Evolutionary conservation across 2,888 invertebrate genomes (phyloP), one percentile per base, ranked within the genome.

Genomic region (Eupithecia subfuscata): DNA sequence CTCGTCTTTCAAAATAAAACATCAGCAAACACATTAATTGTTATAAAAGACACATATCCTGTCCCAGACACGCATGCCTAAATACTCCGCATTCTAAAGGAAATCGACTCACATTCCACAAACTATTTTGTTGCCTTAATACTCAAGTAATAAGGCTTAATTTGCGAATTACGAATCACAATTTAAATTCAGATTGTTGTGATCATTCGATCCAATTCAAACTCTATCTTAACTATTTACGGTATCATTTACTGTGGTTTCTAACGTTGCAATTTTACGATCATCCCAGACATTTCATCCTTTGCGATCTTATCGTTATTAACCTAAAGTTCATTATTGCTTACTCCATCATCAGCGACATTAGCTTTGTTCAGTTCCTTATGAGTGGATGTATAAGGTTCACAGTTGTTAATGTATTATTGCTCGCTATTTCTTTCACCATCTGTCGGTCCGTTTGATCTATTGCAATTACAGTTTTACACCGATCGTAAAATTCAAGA

Each of bases 381-480:
- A 68, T 68, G 12, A 68, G 22, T 25, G 6, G 22, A 43, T 18
- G 12, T 6, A 25, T 43, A 68, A 68, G 68, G 68, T 45, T 43
- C 40, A 68, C n/a, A 68, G 22, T 68, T 22, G 68, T 43, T 40
- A 43, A 40, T 78, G 70, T 63, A 77, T 75, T 79, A 80, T 80
- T 82, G 79, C 82, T 76, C 79, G 81, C 79, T 82, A 79, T 85
- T 85, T 85, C 80, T 84, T 84, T 79, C 79, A 75, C 84, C 84
- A 86, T 86, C 84, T 82, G 89, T 85, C 92, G 92, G 92, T 79
- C 70, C 87, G 88, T 92, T 92, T 93, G 93, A 93, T 92, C 90
- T 88, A 87, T 86, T 88, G 90, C 93, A 93, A 93, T 93, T 93
- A 93, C 91, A 87, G 88, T 90, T 93, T 92, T 90, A 92, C 89